Base-by-base conservation (phyloP, 2,888 invertebrate genomes). In the Drosophila barbarae region DNA sequence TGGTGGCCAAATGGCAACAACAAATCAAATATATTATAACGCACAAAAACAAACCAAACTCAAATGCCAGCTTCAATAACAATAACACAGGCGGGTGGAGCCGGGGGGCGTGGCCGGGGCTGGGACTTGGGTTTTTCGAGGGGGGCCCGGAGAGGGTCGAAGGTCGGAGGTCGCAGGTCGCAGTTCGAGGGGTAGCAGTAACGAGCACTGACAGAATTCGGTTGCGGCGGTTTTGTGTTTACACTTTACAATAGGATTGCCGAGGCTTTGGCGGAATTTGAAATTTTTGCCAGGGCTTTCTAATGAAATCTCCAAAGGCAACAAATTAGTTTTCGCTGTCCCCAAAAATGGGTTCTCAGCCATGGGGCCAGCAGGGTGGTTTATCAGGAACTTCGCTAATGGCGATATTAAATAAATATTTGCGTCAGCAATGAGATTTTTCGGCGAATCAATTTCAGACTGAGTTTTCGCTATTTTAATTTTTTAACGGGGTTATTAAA, bases 1-100 rank as follows among this genome's bases (percentile, higher is more conserved):
- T 49, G 30, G 41, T 58, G 53, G 51, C 59, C 42, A 69, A 59
- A 68, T 68, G 68, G 58, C 67, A 67, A 55, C 82, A 81, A 81
- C 79, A 81, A 84, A 84, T 82, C 84, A 82, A 83, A 84, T 84
- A 82, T 82, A 84, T 82, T 84, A 84, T 79, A 73, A 79, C 80
- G 68, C 66, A 63, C 63, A 83, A 79, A 84, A 84, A 84, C 77
- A 79, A 82, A 84, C 77, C 75, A 84, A 63, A 84, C 79, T 76
- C 73, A 77, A 63, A 81, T 73, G 81, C 63, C 81, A 71, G 67
- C 77, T 70, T 69, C 83, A 83, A 78, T 78, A 80, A 80, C 78
- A 80, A 78, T 70, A 69, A 66, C 72, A 73, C 54, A 21, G 63
- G 39, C 64, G 39, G 60, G 60, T 51, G 53, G 52, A 36, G 42